Evolutionary conservation across 2,888 invertebrate species (phyloP).

Genomic region (Prosopocoilus inquinatus): DNA sequence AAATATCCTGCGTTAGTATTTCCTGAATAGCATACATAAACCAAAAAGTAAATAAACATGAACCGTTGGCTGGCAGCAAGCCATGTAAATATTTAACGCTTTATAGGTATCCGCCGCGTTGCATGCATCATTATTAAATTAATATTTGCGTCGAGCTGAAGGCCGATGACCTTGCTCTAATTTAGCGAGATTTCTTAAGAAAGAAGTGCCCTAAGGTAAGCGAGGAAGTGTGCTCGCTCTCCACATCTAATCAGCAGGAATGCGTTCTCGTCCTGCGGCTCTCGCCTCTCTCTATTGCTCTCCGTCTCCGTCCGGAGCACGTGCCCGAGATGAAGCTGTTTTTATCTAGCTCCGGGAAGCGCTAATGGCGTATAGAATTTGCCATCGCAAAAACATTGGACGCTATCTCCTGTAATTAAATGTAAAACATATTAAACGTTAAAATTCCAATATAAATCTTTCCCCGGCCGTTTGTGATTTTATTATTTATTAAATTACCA

Average conservation of each 20-base stretch:
- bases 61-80: too few species aligned
- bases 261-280: slow-evolving; percentile 28
- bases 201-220: slow-evolving; percentile 26
- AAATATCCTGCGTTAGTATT: too few species aligned
- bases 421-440: slow-evolving; percentile 25
- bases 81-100: too few species aligned
- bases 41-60: too few species aligned
- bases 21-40: too few species aligned
- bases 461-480: slow-evolving; percentile 4
- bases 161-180: slow-evolving; percentile 47
- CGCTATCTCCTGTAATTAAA: slow-evolving; percentile 27
- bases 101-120: neutral
- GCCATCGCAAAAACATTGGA: slow-evolving; percentile 27
- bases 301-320: slow-evolving; percentile 37
- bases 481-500: slow-evolving; percentile 16
- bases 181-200: slow-evolving; percentile 27
- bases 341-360: slow-evolving; percentile 9
- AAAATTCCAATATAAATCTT: slow-evolving; percentile 19
- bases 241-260: slow-evolving; percentile 40
- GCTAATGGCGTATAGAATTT: slow-evolving; percentile 28
- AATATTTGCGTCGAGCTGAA: slow-evolving; percentile 10
- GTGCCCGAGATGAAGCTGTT: slow-evolving; percentile 23
- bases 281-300: slow-evolving; percentile 15
- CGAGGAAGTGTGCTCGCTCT: slow-evolving; percentile 38
- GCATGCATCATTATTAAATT: slow-evolving; percentile 3